phyloP scores from a whole-genome alignment of 2,113 vertebrate species.

The Calcarius ornatus region DNA sequence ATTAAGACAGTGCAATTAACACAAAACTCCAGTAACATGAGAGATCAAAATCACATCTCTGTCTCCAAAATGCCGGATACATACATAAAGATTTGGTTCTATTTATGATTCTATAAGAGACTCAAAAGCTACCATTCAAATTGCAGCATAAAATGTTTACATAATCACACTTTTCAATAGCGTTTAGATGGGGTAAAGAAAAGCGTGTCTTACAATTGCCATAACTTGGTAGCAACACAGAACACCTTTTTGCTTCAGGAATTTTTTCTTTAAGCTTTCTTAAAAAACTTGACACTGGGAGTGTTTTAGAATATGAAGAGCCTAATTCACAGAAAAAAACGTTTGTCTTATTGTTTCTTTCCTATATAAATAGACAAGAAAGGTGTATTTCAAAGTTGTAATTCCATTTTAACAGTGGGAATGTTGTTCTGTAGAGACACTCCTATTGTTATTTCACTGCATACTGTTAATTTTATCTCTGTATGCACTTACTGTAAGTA shows the following conservation, averaged over 20 bases:
- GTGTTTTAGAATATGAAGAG: not conserved
- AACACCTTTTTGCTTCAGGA: not conserved
- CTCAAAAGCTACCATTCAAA: not conserved
- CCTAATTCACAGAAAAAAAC: not conserved
- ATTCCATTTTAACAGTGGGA: not conserved
- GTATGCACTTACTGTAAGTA: not conserved
- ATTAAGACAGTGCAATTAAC: not conserved
- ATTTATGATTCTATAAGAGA: not conserved
- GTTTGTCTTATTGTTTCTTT: not conserved
- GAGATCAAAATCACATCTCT: not conserved
- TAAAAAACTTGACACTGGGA: not conserved
- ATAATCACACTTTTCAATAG: not conserved
- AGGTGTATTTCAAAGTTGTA: not conserved
- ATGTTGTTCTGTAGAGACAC: not conserved
- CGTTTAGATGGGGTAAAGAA: not conserved
- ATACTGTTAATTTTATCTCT: constrained; percentile 2
- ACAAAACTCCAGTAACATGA: not conserved
- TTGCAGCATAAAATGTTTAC: not conserved
- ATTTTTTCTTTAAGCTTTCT: not conserved
- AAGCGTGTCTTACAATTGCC: not conserved
- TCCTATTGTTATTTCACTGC: not conserved
- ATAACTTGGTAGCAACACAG: not conserved
- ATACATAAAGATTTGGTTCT: not conserved
- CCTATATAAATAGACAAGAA: not conserved
- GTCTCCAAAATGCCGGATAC: not conserved